Conservation (phyloP, 2,797 vertebrate species). For the Champsocephalus esox region DNA sequence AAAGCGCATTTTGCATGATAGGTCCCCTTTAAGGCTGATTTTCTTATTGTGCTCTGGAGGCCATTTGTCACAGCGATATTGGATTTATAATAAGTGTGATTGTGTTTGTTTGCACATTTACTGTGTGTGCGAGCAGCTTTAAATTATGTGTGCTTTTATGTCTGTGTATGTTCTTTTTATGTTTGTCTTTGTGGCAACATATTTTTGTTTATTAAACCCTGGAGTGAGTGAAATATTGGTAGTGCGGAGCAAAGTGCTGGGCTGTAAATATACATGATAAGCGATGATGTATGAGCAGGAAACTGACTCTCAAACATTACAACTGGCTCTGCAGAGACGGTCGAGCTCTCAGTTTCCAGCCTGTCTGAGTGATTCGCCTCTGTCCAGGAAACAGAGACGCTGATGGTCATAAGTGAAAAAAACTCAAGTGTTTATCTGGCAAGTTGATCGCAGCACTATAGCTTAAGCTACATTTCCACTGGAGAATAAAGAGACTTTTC, state of each 20-base stretch:
- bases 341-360: constrained; percentile 28
- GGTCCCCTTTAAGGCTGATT: constrained; percentile 8
- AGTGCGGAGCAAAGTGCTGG: constrained; percentile 34
- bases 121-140: constrained; percentile 35
- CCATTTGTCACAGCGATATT: constrained; percentile 74
- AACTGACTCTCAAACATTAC: constrained; percentile 51
- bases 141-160: constrained; percentile 6
- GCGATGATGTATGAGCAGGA: constrained; percentile 62
- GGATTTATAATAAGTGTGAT: constrained; percentile 64
- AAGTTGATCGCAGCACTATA: no score
- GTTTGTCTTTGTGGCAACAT: constrained; percentile 26
- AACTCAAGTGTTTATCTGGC: constrained; percentile 41
- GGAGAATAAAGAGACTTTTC: no score
- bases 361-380: constrained; percentile 48
- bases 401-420: constrained; percentile 56
- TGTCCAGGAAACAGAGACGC: constrained; percentile 44
- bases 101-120: constrained; percentile 23
- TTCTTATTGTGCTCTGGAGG: no score
- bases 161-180: constrained; percentile 15
- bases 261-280: constrained; percentile 68
- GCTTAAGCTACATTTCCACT: no score
- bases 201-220: constrained; percentile 69
- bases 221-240: constrained; percentile 55
- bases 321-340: constrained; percentile 44
- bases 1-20: no score